Percentiles rank a stretch among this genome's conserved stretches.
Conservation (phyloP, 2,888 invertebrate genomes). For the Diploptera punctata region DNA sequence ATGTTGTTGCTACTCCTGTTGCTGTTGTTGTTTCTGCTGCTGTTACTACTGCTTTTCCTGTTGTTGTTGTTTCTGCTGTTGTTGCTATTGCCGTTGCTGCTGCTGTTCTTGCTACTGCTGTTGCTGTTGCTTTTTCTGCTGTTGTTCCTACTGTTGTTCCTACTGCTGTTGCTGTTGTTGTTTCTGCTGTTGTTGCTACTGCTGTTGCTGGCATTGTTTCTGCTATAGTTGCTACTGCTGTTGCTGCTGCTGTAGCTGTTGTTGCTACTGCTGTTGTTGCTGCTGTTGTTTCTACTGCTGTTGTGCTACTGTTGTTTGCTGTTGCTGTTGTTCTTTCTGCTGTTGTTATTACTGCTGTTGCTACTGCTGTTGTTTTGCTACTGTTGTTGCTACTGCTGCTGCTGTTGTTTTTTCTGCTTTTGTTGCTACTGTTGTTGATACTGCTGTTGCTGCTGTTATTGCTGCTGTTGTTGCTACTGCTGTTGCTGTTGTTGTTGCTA, state of each 20-base stretch:
- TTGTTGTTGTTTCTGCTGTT: background rate
- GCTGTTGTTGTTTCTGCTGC: conserved; percentile 31
- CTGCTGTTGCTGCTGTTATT: conserved; percentile 42
- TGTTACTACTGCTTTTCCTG: conserved; percentile 38
- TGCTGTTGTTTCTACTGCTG: conserved; percentile 40
- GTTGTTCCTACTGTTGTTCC: conserved; percentile 28
- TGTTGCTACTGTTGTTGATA: conserved; percentile 52
- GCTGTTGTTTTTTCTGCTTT: conserved; percentile 43
- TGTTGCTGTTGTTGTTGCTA: conserved; percentile 52
- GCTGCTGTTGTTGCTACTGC: conserved; percentile 40
- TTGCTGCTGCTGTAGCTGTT: background rate
- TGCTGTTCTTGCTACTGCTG: conserved; percentile 27
- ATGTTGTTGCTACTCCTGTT: conserved; percentile 35
- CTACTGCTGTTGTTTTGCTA: too few relatives aligned
- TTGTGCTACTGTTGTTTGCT: too few relatives aligned
- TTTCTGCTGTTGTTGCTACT: too few relatives aligned
- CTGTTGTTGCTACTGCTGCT: conserved; percentile 63
- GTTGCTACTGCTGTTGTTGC: conserved; percentile 13
- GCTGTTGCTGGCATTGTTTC: conserved; percentile 39
- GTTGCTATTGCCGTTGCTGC: conserved; percentile 39
- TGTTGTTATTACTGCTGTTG: conserved; percentile 44
- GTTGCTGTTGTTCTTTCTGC: conserved; percentile 30
- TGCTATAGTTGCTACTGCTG: conserved; percentile 6
- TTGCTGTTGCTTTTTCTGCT: conserved; percentile 31
- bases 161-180: too few relatives aligned